These are phyloP conservation scores for Eptatretus atami DNA, from an alignment of 2,797 vertebrate species.

Conservation along the genomic window DNA sequence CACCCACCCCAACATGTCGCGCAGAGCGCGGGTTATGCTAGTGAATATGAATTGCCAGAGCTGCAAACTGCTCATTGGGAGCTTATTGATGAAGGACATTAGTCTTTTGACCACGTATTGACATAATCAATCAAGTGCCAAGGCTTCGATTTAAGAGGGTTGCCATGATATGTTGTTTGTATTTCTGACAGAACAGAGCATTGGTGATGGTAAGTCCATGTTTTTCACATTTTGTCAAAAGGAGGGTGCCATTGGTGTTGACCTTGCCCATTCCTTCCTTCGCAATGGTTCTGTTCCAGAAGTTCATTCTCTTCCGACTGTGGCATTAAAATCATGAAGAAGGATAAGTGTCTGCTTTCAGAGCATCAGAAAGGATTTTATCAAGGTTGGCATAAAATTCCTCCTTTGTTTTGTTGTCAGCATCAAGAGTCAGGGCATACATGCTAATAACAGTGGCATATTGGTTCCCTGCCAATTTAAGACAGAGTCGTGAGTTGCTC, in stretches of 20 bases:
- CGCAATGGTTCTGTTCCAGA: no score
- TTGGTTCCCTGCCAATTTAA: neutral
- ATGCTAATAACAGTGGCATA: neutral
- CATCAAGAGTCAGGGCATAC: neutral
- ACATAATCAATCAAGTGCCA: no score
- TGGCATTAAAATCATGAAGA: neutral
- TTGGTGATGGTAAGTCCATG: neutral
- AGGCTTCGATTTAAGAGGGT: no score
- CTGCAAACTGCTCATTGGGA: neutral
- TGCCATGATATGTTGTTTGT: neutral
- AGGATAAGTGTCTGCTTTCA: neutral
- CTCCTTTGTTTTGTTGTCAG: neutral
- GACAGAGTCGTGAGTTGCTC: neutral
- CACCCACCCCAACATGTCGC: no score
- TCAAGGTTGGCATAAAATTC: neutral
- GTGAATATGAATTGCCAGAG: neutral
- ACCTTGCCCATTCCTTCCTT: neutral
- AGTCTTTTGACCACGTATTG: no score
- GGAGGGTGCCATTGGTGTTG: neutral
- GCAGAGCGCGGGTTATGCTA: no score
- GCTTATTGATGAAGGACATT: neutral
- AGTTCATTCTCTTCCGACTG: neutral
- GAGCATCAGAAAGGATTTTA: neutral
- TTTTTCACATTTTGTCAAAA: constrained; percentile 1
- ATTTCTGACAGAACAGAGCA: neutral